Evolutionary conservation across 2,888 invertebrate genomes (phyloP), one percentile per base, ranked within the genome.

Genomic region (Maniola hyperantus): DNA sequence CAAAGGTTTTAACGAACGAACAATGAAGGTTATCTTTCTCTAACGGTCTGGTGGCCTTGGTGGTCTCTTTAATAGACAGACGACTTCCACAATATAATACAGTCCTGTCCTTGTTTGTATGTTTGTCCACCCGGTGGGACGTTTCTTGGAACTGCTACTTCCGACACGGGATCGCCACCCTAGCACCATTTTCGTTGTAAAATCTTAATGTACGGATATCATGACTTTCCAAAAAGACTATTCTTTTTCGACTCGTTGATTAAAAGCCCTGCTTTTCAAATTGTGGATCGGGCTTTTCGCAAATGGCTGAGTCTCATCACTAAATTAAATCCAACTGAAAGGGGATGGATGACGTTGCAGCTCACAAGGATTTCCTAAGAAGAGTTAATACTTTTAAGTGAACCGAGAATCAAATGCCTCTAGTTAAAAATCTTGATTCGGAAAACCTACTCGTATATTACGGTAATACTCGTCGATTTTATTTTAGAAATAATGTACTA

Each of bases 281-380:
- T 46, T 59, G 46, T 8, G 46, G 46, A 46, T 46, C 46, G 6
- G 34, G 10, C 13, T 39, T 26, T 33, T 46, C 59, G 15, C 59
- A 46, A 46, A 59, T 15, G 10, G 18, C 46, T 33, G 33, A 33
- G 33, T 46, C 26, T 59, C 33, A 46, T 33, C 46, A 59, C 46
- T 59, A 46, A 59, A 59, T 46, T 33, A 46, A 46, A 26, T 58
- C 44, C 58, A 6, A 44, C 26, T 58, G 44, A 58, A 44, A 58
- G 44, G 57, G 39, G 15, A 39, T 44, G 39, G 15, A 39, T 44
- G 26, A 44, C 58, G 58, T 58, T 26, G 58, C 26, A 58, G 44
- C 39, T 57, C 6, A 42, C 42, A 20, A 58, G n/a, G 44, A 58
- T 42, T 44, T 26, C 33, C 13, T n/a, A n/a, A 44, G n/a, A n/a